A percentile compares a stretch with the other conserved stretches of the same genome.
phyloP scores from a whole-genome alignment of 2,113 vertebrate species.

The Microcebus tavaratra region DNA sequence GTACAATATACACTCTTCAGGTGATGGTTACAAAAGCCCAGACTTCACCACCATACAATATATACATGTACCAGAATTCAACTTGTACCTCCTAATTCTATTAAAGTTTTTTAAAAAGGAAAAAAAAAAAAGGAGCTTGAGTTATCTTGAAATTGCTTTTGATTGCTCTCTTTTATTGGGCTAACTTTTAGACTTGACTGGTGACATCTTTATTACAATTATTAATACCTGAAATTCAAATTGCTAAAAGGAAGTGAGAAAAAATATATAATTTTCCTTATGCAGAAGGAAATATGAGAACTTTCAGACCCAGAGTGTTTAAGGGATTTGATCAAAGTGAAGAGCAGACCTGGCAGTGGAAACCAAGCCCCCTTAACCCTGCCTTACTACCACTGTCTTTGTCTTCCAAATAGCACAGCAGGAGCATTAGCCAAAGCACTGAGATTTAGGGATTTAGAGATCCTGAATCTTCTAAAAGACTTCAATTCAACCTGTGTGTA shows the following conservation, averaged over 20 bases:
- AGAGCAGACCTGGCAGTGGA: not conserved
- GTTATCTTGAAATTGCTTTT: constrained; percentile 5
- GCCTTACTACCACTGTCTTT: not conserved
- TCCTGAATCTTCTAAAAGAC: not conserved
- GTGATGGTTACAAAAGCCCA: too few relatives aligned
- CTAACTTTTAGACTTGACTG: not conserved
- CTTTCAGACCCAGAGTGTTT: not conserved
- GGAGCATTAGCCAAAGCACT: not conserved
- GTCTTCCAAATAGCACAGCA: not conserved
- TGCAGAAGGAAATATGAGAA: not conserved
- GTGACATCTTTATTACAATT: not conserved
- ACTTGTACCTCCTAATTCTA: too few relatives aligned
- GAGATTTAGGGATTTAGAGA: not conserved
- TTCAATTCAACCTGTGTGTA: not conserved
- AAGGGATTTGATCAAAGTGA: not conserved
- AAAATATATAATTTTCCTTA: not conserved
- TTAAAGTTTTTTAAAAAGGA: too few relatives aligned
- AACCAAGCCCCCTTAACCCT: not conserved
- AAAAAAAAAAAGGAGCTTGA: not conserved
- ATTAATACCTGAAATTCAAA: not conserved
- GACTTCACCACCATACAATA: too few relatives aligned
- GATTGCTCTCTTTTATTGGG: not conserved
- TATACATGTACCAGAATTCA: too few relatives aligned
- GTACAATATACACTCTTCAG: too few relatives aligned
- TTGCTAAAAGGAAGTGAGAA: not conserved